A percentile compares a stretch with the other conserved stretches of the same genome.
Evolutionary conservation across 1,140 invertebrate species (phyloP).

Genomic region (Bombus picipes): DNA sequence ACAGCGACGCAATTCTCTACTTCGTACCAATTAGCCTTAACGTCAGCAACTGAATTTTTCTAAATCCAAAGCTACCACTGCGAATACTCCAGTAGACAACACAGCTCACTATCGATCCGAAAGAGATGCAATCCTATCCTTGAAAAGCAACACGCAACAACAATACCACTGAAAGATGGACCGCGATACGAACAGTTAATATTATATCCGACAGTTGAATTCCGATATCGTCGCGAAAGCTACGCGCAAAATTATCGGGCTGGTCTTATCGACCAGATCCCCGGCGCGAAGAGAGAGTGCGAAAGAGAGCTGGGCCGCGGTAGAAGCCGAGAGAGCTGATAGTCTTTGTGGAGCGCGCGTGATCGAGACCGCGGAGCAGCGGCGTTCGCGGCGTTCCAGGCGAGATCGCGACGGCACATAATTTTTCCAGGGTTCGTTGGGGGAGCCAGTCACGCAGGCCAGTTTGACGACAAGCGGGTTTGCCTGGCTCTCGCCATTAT

Average conservation of each 20-base stretch:
- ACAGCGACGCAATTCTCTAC: too few relatives aligned
- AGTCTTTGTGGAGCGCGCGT: not conserved
- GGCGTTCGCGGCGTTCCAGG: not conserved
- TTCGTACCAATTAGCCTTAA: too few relatives aligned
- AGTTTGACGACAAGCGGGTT: slow-evolving; percentile 36
- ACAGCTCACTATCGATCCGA: too few relatives aligned
- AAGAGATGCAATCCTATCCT: not conserved
- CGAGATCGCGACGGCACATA: slow-evolving; percentile 1
- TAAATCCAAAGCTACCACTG: too few relatives aligned
- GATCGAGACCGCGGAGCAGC: not conserved
- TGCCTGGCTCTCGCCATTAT: slow-evolving; percentile 16
- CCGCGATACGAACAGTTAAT: not conserved
- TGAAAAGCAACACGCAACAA: not conserved
- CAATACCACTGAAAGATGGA: not conserved
- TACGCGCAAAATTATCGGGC: slow-evolving; percentile 12
- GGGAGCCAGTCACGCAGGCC: slow-evolving; percentile 38
- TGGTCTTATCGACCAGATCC: slow-evolving; percentile 19
- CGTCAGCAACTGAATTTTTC: too few relatives aligned
- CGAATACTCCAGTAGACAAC: too few relatives aligned
- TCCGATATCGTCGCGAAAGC: slow-evolving; percentile 2
- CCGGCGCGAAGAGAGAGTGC: not conserved
- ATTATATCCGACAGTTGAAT: slow-evolving; percentile 21
- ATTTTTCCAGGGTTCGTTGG: slow-evolving; percentile 10
- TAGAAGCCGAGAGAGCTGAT: not conserved
- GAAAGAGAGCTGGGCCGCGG: too few relatives aligned